phyloP scores from a whole-genome alignment of 2,113 vertebrate species.

The Neofelis nebulosa region DNA sequence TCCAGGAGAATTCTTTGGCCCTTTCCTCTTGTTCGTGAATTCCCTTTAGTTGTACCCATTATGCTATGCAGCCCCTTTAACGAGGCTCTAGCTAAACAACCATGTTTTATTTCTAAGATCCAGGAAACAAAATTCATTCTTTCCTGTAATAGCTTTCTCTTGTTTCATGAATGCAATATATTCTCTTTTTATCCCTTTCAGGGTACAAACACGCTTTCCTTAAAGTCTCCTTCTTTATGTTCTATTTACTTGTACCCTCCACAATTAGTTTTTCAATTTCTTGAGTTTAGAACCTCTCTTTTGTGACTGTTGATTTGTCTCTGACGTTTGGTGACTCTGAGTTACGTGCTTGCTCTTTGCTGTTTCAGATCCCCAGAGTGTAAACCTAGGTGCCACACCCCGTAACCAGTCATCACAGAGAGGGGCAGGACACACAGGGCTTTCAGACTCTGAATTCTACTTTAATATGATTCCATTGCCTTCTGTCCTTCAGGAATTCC shows the following conservation, averaged over 20 bases:
- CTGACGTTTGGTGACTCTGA: background rate
- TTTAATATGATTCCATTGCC: background rate
- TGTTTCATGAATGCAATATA: background rate
- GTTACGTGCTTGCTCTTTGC: background rate
- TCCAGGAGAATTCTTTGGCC: background rate
- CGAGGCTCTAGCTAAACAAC: background rate
- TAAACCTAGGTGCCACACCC: background rate
- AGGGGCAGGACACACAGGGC: background rate
- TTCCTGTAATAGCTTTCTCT: background rate
- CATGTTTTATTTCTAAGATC: constrained; percentile 2
- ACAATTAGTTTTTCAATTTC: background rate
- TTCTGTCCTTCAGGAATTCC: background rate
- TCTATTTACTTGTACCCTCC: background rate
- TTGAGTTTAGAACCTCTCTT: background rate
- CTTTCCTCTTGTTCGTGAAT: background rate
- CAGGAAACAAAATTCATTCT: background rate
- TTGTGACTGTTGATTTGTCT: background rate
- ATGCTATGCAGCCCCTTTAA: background rate
- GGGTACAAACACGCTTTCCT: background rate
- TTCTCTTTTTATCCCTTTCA: background rate
- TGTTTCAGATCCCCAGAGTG: background rate
- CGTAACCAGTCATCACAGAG: background rate
- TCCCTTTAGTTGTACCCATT: background rate
- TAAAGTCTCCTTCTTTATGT: background rate
- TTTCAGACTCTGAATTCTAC: background rate